Evolutionary conservation across 2,113 vertebrate species (phyloP).

Genomic region (Catharus minimus): DNA sequence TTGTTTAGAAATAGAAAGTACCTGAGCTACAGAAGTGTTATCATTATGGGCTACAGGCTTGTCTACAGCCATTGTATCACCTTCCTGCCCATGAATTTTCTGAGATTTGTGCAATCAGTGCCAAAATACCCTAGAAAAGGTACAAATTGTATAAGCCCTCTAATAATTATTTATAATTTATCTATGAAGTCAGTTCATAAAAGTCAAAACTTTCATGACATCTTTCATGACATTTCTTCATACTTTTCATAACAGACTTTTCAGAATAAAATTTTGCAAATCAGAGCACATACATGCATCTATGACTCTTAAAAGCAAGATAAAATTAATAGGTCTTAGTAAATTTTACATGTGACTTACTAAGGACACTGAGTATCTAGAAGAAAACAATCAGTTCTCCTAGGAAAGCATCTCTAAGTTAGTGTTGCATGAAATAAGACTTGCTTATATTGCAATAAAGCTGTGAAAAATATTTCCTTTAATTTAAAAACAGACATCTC

Average conservation of each 20-base stretch:
- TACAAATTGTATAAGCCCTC: background rate
- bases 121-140: background rate
- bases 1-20: background rate
- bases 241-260: background rate
- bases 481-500: background rate
- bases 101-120: background rate
- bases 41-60: background rate
- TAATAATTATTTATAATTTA: background rate
- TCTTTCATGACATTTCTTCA: background rate
- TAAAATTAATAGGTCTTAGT: slow-evolving; percentile 16
- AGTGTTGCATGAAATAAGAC: slow-evolving; percentile 38
- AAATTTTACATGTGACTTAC: background rate
- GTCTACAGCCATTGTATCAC: background rate
- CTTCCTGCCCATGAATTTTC: background rate
- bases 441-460: background rate
- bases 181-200: background rate
- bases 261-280: background rate
- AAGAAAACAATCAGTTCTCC: slow-evolving; percentile 45
- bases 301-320: background rate
- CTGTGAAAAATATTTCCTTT: background rate
- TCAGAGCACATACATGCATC: background rate
- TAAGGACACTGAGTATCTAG: background rate
- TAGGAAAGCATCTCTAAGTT: background rate
- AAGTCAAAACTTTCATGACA: background rate
- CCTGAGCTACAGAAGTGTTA: background rate